Conservation (phyloP, 2,113 vertebrate genomes). For the Rattus rattus region DNA sequence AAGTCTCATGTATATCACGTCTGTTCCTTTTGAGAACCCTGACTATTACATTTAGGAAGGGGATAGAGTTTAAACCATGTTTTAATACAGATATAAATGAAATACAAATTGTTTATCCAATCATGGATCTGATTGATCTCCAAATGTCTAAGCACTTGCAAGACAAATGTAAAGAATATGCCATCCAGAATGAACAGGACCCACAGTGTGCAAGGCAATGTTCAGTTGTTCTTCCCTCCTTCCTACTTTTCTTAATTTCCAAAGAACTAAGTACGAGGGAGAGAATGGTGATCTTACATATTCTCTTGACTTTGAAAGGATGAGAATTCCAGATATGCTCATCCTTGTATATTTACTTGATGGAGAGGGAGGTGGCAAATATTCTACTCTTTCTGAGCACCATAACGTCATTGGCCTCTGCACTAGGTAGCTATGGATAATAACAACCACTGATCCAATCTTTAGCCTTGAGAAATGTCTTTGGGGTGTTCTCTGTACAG, state of each 20-base stretch:
- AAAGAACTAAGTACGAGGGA: not conserved
- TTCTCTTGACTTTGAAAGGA: not conserved
- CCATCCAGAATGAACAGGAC: not conserved
- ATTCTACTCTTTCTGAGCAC: not conserved
- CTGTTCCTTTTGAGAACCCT: not conserved
- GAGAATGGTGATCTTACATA: not conserved
- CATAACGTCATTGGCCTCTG: not conserved
- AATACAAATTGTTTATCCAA: not conserved
- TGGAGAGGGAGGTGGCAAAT: not conserved
- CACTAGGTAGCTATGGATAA: not conserved
- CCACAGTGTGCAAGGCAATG: not conserved
- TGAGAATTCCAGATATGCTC: not conserved
- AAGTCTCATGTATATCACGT: not conserved
- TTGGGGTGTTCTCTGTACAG: not conserved
- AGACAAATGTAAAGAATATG: not conserved
- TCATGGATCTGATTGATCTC: not conserved
- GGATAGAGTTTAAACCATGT: slow-evolving; percentile 1
- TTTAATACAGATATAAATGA: not conserved
- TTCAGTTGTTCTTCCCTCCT: not conserved
- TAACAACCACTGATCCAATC: not conserved
- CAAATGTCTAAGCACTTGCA: not conserved
- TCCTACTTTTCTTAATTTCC: not conserved
- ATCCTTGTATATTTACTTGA: not conserved
- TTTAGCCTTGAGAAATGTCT: not conserved
- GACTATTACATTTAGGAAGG: not conserved